phyloP scores from a whole-genome alignment of 1,140 invertebrate species.

The Drosophila ogumai region DNA sequence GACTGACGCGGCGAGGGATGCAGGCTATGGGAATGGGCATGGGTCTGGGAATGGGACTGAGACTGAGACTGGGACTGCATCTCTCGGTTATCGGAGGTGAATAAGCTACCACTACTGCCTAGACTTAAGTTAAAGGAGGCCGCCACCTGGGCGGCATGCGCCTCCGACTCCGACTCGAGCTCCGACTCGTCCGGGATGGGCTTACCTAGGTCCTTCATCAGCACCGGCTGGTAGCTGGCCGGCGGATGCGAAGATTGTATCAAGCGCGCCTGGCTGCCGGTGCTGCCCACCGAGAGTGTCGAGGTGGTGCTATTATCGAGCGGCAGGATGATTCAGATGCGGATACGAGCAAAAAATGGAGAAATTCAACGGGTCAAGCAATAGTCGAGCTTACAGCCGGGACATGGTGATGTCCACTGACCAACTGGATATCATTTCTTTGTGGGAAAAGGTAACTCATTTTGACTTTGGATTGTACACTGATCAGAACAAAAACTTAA shows the following conservation, averaged over 20 bases:
- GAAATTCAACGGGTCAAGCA: conserved; percentile 40
- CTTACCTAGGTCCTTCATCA: conserved; percentile 95
- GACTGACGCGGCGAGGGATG: conserved; percentile 60
- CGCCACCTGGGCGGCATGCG: conserved; percentile 72
- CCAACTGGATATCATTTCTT: conserved; percentile 6
- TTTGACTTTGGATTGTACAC: too few relatives aligned
- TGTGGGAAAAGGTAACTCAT: neutral
- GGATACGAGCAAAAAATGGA: conserved; percentile 20
- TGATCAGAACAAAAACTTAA: too few relatives aligned
- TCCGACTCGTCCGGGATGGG: conserved; percentile 76
- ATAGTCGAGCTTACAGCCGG: conserved; percentile 37
- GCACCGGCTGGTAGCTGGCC: conserved; percentile 93
- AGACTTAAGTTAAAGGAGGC: conserved; percentile 83
- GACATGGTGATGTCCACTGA: conserved; percentile 5
- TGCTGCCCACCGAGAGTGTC: conserved; percentile 96
- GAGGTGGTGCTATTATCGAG: conserved; percentile 91
- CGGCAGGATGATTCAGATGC: conserved; percentile 24
- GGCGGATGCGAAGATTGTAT: conserved; percentile 97
- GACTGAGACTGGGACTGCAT: conserved; percentile 29
- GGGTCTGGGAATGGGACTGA: conserved; percentile 10
- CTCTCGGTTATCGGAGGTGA: conserved; percentile 56
- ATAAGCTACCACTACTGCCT: conserved; percentile 82
- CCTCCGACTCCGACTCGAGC: conserved; percentile 72
- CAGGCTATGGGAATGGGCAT: conserved; percentile 32
- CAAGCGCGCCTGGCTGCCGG: conserved; percentile 95